phyloP scores from a whole-genome alignment of 2,888 invertebrate genomes.

The Aphidoletes aphidimyza region DNA sequence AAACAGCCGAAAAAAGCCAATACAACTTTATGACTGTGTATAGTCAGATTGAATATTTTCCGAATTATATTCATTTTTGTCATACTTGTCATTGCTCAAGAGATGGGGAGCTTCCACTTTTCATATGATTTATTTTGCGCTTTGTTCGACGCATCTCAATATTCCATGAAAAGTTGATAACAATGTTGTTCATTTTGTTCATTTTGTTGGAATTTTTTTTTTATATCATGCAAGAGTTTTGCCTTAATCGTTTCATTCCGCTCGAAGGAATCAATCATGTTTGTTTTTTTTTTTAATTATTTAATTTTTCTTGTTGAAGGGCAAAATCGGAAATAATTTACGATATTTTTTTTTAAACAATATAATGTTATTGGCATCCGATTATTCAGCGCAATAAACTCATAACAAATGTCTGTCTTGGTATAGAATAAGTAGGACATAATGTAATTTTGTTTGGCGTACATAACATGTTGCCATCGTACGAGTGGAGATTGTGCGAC shows the following conservation, averaged over 20 bases:
- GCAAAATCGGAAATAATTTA: neutral
- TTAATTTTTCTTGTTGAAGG: neutral
- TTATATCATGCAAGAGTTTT: neutral
- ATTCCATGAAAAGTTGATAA: neutral
- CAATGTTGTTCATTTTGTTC: too few relatives aligned
- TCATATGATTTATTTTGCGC: conserved; percentile 24
- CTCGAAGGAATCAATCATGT: neutral
- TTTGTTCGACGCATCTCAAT: neutral
- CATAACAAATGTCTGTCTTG: neutral
- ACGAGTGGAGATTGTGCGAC: neutral
- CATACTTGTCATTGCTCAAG: conserved; percentile 28
- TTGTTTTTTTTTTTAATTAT: neutral
- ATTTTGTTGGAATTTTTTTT: too few relatives aligned
- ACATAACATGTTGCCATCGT: too few relatives aligned
- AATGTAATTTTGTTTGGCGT: too few relatives aligned
- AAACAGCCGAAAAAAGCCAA: neutral
- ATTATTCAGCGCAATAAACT: neutral
- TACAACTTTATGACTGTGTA: conserved; percentile 30
- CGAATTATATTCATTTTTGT: conserved; percentile 48
- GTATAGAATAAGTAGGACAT: too few relatives aligned
- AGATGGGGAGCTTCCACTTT: neutral
- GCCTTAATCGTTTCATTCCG: neutral
- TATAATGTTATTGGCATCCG: neutral
- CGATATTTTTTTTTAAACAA: neutral
- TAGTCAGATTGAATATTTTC: conserved; percentile 25